Conservation (phyloP, 2,888 invertebrate genomes). For the Xanthorhoe designata region DNA sequence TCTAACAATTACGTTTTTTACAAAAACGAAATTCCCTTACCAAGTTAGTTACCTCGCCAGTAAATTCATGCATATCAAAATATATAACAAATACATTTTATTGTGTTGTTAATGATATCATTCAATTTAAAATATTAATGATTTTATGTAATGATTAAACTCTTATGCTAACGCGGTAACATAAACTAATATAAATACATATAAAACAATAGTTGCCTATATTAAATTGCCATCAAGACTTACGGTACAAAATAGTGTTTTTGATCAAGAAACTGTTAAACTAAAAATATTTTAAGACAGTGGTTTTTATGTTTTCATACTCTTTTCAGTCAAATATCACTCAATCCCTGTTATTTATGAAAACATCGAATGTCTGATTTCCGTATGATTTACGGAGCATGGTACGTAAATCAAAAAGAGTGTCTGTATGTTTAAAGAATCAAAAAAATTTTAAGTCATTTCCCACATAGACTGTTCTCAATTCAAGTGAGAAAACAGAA, state of each 20-base stretch:
- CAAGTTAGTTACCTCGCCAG: slow-evolving; percentile 62
- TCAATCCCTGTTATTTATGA: background rate
- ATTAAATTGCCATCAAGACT: background rate
- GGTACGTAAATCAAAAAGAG: background rate
- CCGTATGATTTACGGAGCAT: background rate
- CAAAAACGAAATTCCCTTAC: slow-evolving; percentile 58
- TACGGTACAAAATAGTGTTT: background rate
- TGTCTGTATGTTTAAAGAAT: no score
- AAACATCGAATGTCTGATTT: background rate
- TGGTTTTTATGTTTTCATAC: background rate
- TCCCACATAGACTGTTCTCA: no score
- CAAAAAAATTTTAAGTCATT: no score
- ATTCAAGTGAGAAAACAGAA: no score
- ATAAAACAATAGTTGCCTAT: slow-evolving; percentile 2
- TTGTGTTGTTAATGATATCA: slow-evolving; percentile 64
- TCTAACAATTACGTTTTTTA: slow-evolving; percentile 54
- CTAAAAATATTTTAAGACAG: background rate
- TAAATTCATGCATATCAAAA: slow-evolving; percentile 82
- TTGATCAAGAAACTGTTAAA: background rate
- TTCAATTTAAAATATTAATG: slow-evolving; percentile 63
- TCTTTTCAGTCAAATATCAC: background rate
- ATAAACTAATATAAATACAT: slow-evolving; percentile 38
- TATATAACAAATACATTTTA: slow-evolving; percentile 76
- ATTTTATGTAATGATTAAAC: slow-evolving; percentile 60
- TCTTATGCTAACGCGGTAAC: slow-evolving; percentile 69